These are phyloP conservation scores for Bettongia penicillata DNA, from an alignment of 2,113 vertebrate species.

Conservation along the genomic window DNA sequence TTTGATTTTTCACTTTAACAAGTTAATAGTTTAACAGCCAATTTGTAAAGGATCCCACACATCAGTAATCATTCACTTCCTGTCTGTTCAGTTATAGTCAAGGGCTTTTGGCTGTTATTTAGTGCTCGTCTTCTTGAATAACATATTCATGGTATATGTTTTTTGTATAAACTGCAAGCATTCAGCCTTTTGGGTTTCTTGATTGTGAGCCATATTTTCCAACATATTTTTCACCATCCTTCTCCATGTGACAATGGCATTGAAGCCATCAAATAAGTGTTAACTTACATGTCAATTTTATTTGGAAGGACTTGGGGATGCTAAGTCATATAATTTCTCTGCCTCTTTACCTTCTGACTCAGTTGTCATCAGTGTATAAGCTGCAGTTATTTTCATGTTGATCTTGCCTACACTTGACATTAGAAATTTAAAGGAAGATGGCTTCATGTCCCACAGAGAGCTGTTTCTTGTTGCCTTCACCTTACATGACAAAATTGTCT, in stretches of 20 bases:
- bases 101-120: neutral
- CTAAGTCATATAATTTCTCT: neutral
- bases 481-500: no score
- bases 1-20: neutral
- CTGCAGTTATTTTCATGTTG: neutral
- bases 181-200: neutral
- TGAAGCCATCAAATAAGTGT: neutral
- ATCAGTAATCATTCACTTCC: neutral
- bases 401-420: neutral
- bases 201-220: neutral
- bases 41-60: neutral
- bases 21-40: neutral
- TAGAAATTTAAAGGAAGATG: neutral
- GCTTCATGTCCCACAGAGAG: neutral
- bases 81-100: neutral
- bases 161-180: neutral
- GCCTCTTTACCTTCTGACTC: neutral
- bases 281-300: neutral
- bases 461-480: no score
- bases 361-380: neutral
- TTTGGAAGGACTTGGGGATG: no score
- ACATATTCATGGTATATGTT: neutral
- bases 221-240: neutral
- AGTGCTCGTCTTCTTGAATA: neutral
- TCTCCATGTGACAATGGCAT: neutral